Conservation (phyloP, 2,113 vertebrate species). For the Aix galericulata region DNA sequence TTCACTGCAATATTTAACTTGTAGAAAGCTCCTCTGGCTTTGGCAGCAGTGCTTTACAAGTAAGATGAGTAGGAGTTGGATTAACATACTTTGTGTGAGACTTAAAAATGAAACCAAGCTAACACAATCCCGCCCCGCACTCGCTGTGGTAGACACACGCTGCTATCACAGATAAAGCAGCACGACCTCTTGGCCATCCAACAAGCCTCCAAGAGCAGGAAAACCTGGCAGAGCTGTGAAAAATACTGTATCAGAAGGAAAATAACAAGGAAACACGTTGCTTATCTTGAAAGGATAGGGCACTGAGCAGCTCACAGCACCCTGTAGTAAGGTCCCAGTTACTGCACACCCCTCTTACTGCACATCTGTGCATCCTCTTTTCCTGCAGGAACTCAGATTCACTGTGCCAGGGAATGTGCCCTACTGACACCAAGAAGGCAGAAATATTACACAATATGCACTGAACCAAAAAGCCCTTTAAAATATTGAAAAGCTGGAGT, state of each 20-base stretch:
- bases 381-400: background rate
- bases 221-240: background rate
- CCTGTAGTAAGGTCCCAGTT: background rate
- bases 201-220: background rate
- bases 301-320: background rate
- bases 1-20: slow-evolving; percentile 2
- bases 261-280: background rate
- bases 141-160: background rate
- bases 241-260: background rate
- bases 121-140: background rate
- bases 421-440: background rate
- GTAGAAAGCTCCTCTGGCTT: background rate
- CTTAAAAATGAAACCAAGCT: background rate
- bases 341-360: rapidly evolving
- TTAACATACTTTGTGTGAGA: background rate
- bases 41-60: background rate
- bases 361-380: background rate
- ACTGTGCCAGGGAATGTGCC: background rate
- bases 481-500: background rate
- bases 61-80: background rate
- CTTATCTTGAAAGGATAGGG: background rate
- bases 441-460: background rate
- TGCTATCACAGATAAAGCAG: background rate
- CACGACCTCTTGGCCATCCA: background rate
- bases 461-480: background rate